Conservation (phyloP, 92 coral and sea anemone genomes). For the Porites divaricata region DNA sequence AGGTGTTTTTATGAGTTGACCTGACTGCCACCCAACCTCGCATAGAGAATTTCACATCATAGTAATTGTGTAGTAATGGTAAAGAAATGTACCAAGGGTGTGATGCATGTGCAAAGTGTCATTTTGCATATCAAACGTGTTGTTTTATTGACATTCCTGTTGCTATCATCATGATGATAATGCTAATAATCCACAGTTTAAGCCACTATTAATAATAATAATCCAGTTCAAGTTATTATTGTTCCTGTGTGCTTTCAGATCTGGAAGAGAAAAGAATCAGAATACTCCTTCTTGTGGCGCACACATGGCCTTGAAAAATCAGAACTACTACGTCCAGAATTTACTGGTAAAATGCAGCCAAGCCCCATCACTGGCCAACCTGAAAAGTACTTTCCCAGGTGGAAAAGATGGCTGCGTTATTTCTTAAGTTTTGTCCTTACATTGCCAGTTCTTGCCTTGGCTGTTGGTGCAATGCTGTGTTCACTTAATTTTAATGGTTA, state of each 20-base stretch:
- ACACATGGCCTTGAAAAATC: slow-evolving; percentile 78
- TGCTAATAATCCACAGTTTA: no score
- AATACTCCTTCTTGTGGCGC: slow-evolving; percentile 86
- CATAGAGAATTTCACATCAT: no score
- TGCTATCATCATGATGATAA: no score
- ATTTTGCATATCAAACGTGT: no score
- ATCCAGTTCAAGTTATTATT: neutral
- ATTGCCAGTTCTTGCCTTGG: slow-evolving; percentile 81
- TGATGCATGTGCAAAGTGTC: no score
- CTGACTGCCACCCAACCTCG: no score
- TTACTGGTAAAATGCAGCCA: slow-evolving; percentile 75
- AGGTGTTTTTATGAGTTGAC: no score
- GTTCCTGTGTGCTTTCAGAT: slow-evolving; percentile 46
- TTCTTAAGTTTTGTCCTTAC: slow-evolving; percentile 91
- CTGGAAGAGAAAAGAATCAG: slow-evolving; percentile 95
- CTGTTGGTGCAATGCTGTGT: slow-evolving; percentile 96
- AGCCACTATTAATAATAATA: no score
- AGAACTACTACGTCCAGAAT: slow-evolving; percentile 90
- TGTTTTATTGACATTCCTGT: no score
- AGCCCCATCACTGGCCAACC: slow-evolving; percentile 98
- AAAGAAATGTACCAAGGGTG: no score
- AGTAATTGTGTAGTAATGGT: no score
- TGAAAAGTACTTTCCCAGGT: slow-evolving; percentile 90
- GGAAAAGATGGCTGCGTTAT: slow-evolving; percentile 98
- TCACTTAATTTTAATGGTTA: slow-evolving; percentile 97